Percentiles rank a stretch among this genome's conserved stretches.
Conservation (phyloP, 2,113 vertebrate species). For the Gallinago paraguaiae region DNA sequence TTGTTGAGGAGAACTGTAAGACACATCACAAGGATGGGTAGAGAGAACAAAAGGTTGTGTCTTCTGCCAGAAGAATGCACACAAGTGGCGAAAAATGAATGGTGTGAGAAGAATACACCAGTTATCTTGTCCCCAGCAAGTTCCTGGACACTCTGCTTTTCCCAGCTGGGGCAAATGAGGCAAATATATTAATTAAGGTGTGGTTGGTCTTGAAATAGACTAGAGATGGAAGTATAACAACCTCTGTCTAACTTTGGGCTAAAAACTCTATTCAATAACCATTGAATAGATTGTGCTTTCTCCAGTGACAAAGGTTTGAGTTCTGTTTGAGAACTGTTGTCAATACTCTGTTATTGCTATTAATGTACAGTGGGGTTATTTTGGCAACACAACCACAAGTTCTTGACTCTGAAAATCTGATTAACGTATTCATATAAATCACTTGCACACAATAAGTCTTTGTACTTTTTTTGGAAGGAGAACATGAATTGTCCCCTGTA, state of each 20-base stretch:
- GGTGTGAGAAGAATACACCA: not conserved
- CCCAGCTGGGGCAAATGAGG: not conserved
- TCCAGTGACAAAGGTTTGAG: not conserved
- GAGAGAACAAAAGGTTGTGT: not conserved
- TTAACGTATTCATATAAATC: not conserved
- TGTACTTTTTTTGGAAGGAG: not conserved
- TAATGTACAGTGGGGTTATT: not conserved
- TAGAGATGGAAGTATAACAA: not conserved
- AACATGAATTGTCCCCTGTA: not conserved
- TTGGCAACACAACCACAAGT: not conserved
- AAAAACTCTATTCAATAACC: not conserved
- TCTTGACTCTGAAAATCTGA: not conserved
- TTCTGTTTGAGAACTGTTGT: not conserved
- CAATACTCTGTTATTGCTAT: not conserved
- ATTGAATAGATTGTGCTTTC: not conserved
- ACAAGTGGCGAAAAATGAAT: not conserved
- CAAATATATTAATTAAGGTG: accelerated
- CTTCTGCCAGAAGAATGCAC: not conserved
- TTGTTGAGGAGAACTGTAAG: not conserved
- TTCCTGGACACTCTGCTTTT: not conserved
- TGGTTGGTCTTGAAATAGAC: not conserved
- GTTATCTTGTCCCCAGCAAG: not conserved
- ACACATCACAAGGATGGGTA: accelerated
- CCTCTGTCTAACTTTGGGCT: not conserved
- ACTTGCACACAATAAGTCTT: not conserved